phyloP scores from a whole-genome alignment of 2,113 vertebrate genomes.

The Todiramphus chloris region DNA sequence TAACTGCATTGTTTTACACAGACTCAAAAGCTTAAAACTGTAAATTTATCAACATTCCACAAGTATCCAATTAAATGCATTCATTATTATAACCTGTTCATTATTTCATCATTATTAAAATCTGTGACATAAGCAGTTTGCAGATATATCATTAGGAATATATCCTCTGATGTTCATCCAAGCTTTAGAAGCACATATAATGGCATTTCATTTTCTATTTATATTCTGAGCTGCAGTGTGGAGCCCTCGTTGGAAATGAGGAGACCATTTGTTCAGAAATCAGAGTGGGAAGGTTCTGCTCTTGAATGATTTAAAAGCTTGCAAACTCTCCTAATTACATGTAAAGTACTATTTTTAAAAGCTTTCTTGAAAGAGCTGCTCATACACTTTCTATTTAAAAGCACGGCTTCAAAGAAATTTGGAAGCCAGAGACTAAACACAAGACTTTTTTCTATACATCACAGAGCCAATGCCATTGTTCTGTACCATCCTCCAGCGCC shows the following conservation, averaged over 20 bases:
- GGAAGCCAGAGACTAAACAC: not conserved
- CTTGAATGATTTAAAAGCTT: conserved; percentile 34
- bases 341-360: not conserved
- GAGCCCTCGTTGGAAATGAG: not conserved
- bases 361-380: not conserved
- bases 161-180: conserved; percentile 24
- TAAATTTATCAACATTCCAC: not conserved
- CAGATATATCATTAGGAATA: not conserved
- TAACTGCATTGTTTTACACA: not conserved
- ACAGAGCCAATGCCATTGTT: not conserved
- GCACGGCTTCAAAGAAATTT: not conserved
- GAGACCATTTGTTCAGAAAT: conserved; percentile 44
- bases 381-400: not conserved
- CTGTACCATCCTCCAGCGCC: not conserved
- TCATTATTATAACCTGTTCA: not conserved
- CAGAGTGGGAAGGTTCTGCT: conserved; percentile 33
- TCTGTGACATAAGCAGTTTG: conserved; percentile 24
- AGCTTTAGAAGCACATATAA: not conserved
- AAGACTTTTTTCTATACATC: not conserved
- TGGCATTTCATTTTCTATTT: conserved; percentile 57
- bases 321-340: conserved; percentile 34
- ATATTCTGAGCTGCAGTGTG: conserved; percentile 30
- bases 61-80: not conserved
- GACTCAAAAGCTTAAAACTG: not conserved
- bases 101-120: not conserved